phyloP scores from a whole-genome alignment of 2,113 vertebrate species.

The Ammodramus savannarum region DNA sequence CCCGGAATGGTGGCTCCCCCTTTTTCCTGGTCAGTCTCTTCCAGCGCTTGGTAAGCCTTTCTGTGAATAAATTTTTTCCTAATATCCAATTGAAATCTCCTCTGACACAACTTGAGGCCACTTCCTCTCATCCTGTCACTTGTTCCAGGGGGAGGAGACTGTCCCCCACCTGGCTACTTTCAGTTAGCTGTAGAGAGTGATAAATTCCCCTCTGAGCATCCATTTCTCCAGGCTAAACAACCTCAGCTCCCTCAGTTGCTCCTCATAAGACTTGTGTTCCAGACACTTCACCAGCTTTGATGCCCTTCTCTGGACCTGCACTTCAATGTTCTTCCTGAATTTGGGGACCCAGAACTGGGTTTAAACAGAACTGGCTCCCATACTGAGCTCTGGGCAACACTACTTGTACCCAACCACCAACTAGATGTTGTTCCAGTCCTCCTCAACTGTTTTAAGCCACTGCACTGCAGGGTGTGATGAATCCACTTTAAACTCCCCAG shows the following conservation, averaged over 20 bases:
- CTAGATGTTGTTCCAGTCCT: not conserved
- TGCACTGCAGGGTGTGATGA: not conserved
- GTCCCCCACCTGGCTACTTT: fast-evolving
- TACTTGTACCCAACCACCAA: not conserved
- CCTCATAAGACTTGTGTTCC: not conserved
- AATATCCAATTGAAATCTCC: not conserved
- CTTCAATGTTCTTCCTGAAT: not conserved
- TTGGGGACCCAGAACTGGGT: not conserved
- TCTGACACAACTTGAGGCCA: not conserved
- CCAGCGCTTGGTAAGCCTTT: not conserved
- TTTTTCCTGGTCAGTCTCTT: not conserved
- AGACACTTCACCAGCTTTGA: fast-evolving
- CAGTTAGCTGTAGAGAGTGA: not conserved
- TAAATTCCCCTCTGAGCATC: fast-evolving
- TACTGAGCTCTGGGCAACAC: not conserved
- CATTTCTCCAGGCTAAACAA: not conserved
- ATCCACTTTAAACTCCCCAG: not conserved
- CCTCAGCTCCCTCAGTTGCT: not conserved
- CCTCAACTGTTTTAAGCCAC: not conserved
- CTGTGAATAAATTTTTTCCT: not conserved
- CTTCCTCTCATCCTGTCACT: not conserved
- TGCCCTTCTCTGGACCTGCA: not conserved
- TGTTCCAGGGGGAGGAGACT: not conserved
- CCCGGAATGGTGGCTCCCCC: not conserved
- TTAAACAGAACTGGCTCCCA: not conserved